Percentiles rank a stretch among this genome's conserved stretches.
These are phyloP conservation scores for Pocillopora verrucosa DNA, from an alignment of 64 coral and sea anemone species.

Conservation along the genomic window DNA sequence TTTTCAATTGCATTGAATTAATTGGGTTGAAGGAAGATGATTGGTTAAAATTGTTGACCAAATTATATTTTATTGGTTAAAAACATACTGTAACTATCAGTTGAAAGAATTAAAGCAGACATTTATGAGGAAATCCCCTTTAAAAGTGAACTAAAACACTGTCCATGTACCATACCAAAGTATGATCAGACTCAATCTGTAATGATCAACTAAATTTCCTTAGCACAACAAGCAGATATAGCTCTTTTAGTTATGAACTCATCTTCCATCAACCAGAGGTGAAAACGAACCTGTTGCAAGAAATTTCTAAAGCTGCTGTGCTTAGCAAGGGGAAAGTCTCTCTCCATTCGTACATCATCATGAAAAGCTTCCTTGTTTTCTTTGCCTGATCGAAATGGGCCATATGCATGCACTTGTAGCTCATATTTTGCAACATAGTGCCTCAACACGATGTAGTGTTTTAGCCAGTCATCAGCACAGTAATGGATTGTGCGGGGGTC, in stretches of 20 bases:
- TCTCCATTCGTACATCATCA: conserved; percentile 51
- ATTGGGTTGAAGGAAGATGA: too few relatives aligned
- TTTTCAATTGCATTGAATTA: too few relatives aligned
- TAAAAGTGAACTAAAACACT: too few relatives aligned
- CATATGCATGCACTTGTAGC: conserved; percentile 63
- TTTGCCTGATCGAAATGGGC: conserved; percentile 7
- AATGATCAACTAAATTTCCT: not conserved
- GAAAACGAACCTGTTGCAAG: conserved; percentile 62
- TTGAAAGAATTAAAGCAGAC: too few relatives aligned
- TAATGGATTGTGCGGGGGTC: not conserved
- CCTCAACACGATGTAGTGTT: conserved; percentile 52
- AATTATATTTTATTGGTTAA: too few relatives aligned
- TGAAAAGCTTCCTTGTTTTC: conserved; percentile 8
- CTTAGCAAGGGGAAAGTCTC: conserved; percentile 35
- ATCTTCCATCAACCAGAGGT: conserved; percentile 78
- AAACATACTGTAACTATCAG: too few relatives aligned
- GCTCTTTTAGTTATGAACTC: conserved; percentile 46
- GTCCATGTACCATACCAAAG: too few relatives aligned
- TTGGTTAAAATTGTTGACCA: too few relatives aligned
- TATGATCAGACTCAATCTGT: too few relatives aligned
- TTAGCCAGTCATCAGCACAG: conserved; percentile 40
- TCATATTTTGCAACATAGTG: conserved; percentile 76
- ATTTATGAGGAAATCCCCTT: too few relatives aligned
- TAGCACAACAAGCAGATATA: conserved; percentile 36
- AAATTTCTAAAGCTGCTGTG: conserved; percentile 56